Evolutionary conservation across 2,113 vertebrate species (phyloP).

Genomic region (Collichthys lucidus): DNA sequence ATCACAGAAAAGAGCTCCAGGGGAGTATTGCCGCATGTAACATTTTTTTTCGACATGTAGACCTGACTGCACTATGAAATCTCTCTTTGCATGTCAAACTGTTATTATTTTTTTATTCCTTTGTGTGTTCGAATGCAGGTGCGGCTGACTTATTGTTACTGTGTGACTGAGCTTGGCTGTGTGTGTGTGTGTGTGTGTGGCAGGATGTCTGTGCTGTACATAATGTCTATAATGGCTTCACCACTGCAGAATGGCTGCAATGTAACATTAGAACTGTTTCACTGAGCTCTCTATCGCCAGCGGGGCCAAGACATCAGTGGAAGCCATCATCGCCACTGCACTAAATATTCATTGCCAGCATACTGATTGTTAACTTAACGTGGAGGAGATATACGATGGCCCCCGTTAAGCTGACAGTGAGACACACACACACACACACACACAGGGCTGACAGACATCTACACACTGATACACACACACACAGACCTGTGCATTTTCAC

Average conservation of each 20-base stretch:
- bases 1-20: conserved; percentile 53
- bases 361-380: conserved; percentile 50
- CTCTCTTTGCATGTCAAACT: conserved; percentile 50
- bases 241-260: conserved; percentile 37
- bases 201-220: conserved; percentile 27
- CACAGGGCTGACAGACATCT: conserved; percentile 11
- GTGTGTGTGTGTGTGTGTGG: conserved; percentile 9
- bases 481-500: not conserved
- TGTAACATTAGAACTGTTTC: conserved; percentile 57
- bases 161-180: conserved; percentile 2
- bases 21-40: conserved; percentile 30
- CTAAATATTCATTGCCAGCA: conserved; percentile 63
- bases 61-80: conserved; percentile 44
- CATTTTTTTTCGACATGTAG: conserved; percentile 38
- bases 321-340: conserved; percentile 42
- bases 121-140: conserved; percentile 39
- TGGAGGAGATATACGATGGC: conserved; percentile 44
- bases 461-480: not conserved
- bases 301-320: conserved; percentile 55
- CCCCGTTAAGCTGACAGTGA: conserved; percentile 17
- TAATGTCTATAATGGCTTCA: conserved; percentile 57
- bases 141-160: conserved; percentile 44
- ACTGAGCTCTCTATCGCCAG: conserved; percentile 45
- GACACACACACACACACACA: conserved; percentile 23
- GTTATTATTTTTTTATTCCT: not conserved